phyloP scores from a whole-genome alignment of 2,113 vertebrate species.

The Campylomormyrus numenius region DNA sequence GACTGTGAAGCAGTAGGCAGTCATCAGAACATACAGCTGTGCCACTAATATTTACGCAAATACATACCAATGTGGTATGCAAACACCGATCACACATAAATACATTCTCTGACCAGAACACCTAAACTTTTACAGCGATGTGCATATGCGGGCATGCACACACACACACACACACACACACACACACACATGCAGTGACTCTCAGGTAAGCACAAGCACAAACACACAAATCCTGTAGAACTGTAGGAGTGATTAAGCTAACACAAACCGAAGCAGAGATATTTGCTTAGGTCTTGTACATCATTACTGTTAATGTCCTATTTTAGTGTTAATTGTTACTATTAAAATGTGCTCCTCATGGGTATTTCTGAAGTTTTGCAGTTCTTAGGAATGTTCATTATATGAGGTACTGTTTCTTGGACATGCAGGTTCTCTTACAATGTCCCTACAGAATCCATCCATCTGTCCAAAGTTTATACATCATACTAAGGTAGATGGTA shows the following conservation, averaged over 20 bases:
- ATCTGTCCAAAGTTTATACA: not conserved
- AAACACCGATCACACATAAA: not conserved
- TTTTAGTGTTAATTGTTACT: conserved; percentile 40
- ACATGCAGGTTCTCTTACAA: not conserved
- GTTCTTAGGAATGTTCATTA: not conserved
- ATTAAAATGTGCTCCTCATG: conserved; percentile 44
- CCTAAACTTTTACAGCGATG: not conserved
- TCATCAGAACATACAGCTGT: not conserved
- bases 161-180: not conserved
- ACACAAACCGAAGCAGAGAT: conserved; percentile 36
- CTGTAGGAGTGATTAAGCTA: not conserved
- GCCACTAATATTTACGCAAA: not conserved
- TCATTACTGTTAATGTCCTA: conserved; percentile 50
- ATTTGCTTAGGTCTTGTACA: conserved; percentile 49
- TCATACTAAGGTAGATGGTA: not conserved
- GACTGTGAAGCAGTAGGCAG: not conserved
- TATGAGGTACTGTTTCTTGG: not conserved
- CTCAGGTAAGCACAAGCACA: not conserved
- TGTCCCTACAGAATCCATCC: not conserved
- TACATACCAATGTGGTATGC: not conserved
- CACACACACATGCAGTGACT: not conserved
- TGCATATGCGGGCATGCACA: not conserved
- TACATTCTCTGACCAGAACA: not conserved
- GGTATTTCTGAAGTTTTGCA: conserved; percentile 25
- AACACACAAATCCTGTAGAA: not conserved